Conservation (phyloP, 2,113 vertebrate species). For the Neolamprologus kungweensis region DNA sequence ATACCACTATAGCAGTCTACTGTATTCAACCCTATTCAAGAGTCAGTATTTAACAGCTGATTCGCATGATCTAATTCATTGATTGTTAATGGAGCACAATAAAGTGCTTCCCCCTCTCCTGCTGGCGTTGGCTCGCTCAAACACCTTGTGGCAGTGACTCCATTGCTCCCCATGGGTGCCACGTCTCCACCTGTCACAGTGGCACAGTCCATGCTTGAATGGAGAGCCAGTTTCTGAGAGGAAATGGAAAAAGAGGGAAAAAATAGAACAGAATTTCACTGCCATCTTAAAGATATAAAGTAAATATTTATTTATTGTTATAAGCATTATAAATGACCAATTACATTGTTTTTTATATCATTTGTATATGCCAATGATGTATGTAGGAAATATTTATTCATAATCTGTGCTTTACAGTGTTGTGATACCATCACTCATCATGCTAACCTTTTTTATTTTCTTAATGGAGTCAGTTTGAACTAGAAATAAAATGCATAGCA, state of each 20-base stretch:
- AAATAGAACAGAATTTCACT: not conserved
- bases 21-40: not conserved
- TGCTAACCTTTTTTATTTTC: not conserved
- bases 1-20: not conserved
- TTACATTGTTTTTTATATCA: not conserved
- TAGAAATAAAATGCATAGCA: not conserved
- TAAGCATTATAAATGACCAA: not conserved
- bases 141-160: conserved; percentile 89
- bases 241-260: not conserved
- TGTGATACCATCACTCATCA: not conserved
- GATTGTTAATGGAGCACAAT: not conserved
- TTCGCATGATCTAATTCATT: not conserved
- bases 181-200: conserved; percentile 91
- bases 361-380: not conserved
- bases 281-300: not conserved
- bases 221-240: conserved; percentile 50
- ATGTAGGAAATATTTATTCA: not conserved
- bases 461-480: not conserved
- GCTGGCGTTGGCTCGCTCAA: conserved; percentile 85
- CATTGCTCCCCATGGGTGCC: conserved; percentile 85
- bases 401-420: not conserved
- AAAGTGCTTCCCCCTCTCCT: conserved; percentile 72
- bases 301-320: not conserved
- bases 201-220: conserved; percentile 89
- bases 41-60: not conserved